Evolutionary conservation across 2,797 vertebrate species (phyloP).

Genomic region (Orestias chungarensis): DNA sequence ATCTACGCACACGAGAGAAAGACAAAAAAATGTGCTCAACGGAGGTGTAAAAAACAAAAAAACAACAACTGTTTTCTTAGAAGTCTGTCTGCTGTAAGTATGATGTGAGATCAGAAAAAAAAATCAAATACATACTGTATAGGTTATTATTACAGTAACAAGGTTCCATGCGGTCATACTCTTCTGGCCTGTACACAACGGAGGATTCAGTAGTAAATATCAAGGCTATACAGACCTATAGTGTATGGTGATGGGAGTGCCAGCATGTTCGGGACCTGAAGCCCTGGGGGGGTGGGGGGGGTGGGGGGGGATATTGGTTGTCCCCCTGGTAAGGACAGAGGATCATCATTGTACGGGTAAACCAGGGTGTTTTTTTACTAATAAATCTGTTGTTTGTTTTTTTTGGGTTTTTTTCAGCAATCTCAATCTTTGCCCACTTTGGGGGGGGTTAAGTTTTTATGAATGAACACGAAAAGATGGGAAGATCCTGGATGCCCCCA

Average conservation of each 20-base stretch:
- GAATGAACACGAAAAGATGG: slow-evolving; percentile 20
- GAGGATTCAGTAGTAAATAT: slow-evolving; percentile 93
- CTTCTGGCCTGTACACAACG: slow-evolving; percentile 85
- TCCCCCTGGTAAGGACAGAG: slow-evolving; percentile 45
- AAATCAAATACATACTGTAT: slow-evolving; percentile 87
- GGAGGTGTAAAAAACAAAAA: slow-evolving; percentile 42
- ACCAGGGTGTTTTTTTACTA: neutral
- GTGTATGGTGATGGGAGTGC: slow-evolving; percentile 71
- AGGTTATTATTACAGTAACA: slow-evolving; percentile 94
- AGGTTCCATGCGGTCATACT: slow-evolving; percentile 84
- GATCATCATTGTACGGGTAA: slow-evolving; percentile 24
- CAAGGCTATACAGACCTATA: slow-evolving; percentile 85
- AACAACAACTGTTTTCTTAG: slow-evolving; percentile 40
- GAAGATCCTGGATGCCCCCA: slow-evolving; percentile 24
- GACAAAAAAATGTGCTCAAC: slow-evolving; percentile 62
- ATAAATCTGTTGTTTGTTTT: slow-evolving; percentile 17
- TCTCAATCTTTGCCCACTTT: neutral
- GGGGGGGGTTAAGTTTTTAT: too few relatives aligned
- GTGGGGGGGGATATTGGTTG: slow-evolving; percentile 20
- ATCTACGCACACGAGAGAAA: slow-evolving; percentile 50
- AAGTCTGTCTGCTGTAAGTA: slow-evolving; percentile 66
- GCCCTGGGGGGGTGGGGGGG: slow-evolving; percentile 46
- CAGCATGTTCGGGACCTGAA: slow-evolving; percentile 65
- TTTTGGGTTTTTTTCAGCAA: too few relatives aligned
- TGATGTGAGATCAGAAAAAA: slow-evolving; percentile 74